Evolutionary conservation across 1,140 invertebrate species (phyloP).

Genomic region (Parasteatoda tepidariorum): DNA sequence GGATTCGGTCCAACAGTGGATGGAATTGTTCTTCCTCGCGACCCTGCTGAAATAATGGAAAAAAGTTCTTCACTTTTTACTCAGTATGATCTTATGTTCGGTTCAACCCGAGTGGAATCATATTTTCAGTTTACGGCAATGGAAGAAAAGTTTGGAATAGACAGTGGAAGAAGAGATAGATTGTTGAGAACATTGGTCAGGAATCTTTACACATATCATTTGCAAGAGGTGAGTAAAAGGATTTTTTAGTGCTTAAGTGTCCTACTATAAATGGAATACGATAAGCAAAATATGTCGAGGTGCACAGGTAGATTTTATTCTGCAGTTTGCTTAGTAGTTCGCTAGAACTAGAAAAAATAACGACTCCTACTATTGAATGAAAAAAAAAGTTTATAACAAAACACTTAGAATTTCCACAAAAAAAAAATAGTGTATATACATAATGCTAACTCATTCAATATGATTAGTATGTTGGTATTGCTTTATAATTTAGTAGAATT

Average conservation of each 20-base stretch:
- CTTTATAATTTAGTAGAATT: no score
- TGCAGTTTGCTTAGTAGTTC: no score
- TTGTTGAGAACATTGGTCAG: conserved; percentile 91
- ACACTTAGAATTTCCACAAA: no score
- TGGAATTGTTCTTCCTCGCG: conserved; percentile 72
- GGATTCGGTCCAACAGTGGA: conserved; percentile 91
- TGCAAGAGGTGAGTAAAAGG: conserved; percentile 79
- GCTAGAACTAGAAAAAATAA: no score
- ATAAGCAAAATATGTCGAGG: no score
- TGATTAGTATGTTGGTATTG: no score
- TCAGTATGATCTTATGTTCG: conserved; percentile 91
- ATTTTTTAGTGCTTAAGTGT: neutral
- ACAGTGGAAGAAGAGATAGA: conserved; percentile 86
- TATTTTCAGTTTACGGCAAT: conserved; percentile 86
- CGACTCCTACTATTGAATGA: no score
- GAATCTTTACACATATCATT: conserved; percentile 70
- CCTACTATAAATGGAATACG: no score
- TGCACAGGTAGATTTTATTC: no score
- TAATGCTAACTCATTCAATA: no score
- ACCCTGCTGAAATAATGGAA: conserved; percentile 65
- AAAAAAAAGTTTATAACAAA: no score
- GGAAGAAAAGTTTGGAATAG: conserved; percentile 93
- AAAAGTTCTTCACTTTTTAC: conserved; percentile 50
- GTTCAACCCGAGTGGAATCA: conserved; percentile 90
- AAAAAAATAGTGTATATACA: no score